Conservation (phyloP, 2,888 invertebrate genomes). For the Philereme vetulata region DNA sequence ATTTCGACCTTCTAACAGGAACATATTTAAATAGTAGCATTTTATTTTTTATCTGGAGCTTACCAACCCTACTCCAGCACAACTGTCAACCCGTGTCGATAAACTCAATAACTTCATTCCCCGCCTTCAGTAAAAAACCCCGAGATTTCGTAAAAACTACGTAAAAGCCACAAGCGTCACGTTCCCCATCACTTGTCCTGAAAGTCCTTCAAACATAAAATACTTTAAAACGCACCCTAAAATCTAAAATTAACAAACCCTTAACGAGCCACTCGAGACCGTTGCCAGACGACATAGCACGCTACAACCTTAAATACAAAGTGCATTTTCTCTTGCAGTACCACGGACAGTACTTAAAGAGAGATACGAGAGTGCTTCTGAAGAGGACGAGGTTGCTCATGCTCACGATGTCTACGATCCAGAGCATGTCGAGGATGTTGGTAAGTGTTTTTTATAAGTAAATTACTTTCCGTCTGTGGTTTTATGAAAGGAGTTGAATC, state of each 20-base stretch:
- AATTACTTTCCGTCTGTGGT: constrained; percentile 7
- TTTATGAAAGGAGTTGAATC: too few relatives aligned
- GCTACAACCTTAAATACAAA: constrained; percentile 47
- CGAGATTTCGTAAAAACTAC: constrained; percentile 45
- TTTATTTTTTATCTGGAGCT: constrained; percentile 17
- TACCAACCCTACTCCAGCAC: constrained; percentile 34
- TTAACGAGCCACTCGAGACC: constrained; percentile 51
- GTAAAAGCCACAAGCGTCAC: constrained; percentile 49
- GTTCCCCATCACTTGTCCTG: constrained; percentile 44
- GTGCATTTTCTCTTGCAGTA: constrained; percentile 82
- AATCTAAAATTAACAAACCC: constrained; percentile 72
- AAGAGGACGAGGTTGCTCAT: constrained; percentile 89
- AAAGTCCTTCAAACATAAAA: constrained; percentile 58
- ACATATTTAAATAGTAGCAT: constrained; percentile 8
- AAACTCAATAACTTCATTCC: constrained; percentile 41
- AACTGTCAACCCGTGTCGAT: constrained; percentile 43
- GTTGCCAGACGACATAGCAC: constrained; percentile 32
- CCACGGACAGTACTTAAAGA: constrained; percentile 93
- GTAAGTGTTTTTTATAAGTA: constrained; percentile 65
- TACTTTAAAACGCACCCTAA: constrained; percentile 62
- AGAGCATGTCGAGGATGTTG: constrained; percentile 77
- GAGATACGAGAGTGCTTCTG: constrained; percentile 90
- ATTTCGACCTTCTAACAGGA: neutral
- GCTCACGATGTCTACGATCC: constrained; percentile 79
- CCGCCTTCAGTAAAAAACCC: constrained; percentile 40